Percentiles rank a stretch among this genome's conserved stretches.
phyloP scores from a whole-genome alignment of 2,113 vertebrate genomes.

The Rhombomys opimus region DNA sequence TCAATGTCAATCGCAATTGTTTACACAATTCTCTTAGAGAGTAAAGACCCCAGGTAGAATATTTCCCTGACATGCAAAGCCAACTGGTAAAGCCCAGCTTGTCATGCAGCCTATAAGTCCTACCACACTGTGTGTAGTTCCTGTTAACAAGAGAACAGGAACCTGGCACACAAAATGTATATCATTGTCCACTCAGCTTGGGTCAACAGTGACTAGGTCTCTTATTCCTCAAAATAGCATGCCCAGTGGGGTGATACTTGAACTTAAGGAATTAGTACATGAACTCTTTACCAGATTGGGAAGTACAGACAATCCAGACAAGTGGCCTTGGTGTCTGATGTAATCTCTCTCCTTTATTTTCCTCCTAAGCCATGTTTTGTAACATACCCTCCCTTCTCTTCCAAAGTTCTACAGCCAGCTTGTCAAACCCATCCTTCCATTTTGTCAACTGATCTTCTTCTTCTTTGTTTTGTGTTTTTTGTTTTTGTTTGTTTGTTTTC shows the following conservation, averaged over 20 bases:
- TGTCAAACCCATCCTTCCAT: background rate
- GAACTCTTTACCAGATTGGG: background rate
- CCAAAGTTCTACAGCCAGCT: background rate
- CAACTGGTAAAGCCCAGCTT: background rate
- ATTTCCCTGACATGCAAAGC: background rate
- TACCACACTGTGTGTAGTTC: background rate
- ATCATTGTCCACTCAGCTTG: background rate
- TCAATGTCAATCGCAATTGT: background rate
- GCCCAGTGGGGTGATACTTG: background rate
- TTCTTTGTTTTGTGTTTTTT: background rate
- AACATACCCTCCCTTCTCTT: background rate
- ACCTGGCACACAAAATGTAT: background rate
- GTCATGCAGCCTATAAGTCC: background rate
- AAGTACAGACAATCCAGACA: background rate
- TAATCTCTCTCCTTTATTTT: background rate
- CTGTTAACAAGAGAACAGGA: background rate
- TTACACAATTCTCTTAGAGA: background rate
- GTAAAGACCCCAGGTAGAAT: background rate
- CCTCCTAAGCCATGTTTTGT: background rate
- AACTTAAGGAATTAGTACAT: background rate
- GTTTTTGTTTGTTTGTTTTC: background rate
- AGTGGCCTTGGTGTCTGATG: background rate
- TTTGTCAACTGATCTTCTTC: background rate
- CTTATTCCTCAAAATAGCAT: background rate
- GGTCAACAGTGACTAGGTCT: background rate